Percentiles rank a stretch among this genome's conserved stretches.
Conservation (phyloP, 2,888 invertebrate genomes). For the Epinotia nisella region DNA sequence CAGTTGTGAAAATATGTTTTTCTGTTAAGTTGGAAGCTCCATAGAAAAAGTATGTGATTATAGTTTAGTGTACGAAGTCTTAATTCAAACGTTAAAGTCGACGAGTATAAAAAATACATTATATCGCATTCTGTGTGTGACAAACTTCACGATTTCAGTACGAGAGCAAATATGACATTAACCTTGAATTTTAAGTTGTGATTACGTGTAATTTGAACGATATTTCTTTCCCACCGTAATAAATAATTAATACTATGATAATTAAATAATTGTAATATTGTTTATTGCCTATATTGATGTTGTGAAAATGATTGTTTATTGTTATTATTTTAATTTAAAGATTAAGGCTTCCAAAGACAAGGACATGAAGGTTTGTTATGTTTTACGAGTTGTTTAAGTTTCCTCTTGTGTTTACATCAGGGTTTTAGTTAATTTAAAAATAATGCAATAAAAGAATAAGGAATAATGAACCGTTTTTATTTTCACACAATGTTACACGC, state of each 20-base stretch:
- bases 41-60: no score
- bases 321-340: slow-evolving; percentile 36
- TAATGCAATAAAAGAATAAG: slow-evolving; percentile 41
- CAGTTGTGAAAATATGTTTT: no score
- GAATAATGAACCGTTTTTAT: slow-evolving; percentile 4
- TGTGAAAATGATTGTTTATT: slow-evolving; percentile 37
- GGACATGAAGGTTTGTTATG: slow-evolving; percentile 21
- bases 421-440: slow-evolving; percentile 34
- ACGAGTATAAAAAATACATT: no score
- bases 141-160: background rate
- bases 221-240: slow-evolving; percentile 13
- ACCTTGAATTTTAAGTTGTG: slow-evolving; percentile 11
- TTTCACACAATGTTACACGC: background rate
- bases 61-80: no score
- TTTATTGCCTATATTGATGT: slow-evolving; percentile 21
- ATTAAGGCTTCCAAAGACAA: slow-evolving; percentile 9
- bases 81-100: no score
- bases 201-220: background rate
- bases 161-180: slow-evolving; percentile 41
- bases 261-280: background rate
- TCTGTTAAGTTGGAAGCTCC: no score
- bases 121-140: background rate
- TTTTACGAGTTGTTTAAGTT: slow-evolving; percentile 30
- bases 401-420: slow-evolving; percentile 32
- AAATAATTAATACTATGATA: slow-evolving; percentile 1